Base-by-base conservation (phyloP, 2,113 vertebrate genomes). In the Tragelaphus buxtoni region DNA sequence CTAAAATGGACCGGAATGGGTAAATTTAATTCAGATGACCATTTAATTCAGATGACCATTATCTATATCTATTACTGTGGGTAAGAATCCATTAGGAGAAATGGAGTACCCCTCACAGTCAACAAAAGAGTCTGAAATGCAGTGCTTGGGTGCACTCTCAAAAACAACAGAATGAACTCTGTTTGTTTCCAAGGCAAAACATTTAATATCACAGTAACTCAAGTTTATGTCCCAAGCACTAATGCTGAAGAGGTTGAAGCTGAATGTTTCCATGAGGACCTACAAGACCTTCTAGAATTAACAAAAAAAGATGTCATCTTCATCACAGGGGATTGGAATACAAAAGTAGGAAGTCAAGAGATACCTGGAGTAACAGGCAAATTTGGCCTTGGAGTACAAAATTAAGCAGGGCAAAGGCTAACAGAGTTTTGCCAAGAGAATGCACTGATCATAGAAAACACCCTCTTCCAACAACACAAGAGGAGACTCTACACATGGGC, bases 401-500 rank as follows among this genome's bases (percentile, higher is more conserved):
- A 22, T 35, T n/a, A 69, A 35, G n/a, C 63, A 69, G n/a, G 63
- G 17, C 32, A 35, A 69, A 69, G 9, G n/a, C 9, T 35, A 35
- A 69, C 10, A 69, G 63, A 69, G n/a, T 69, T 69, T 35, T 10
- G 0, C 9, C n/a, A 69, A 11, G n/a, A 35, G 18, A 69, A 69
- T 0, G 1, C n/a, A 11, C n/a, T 35, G n/a, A 1, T 20, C 9
- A 69, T 11, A 69, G 18, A 4, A 22, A 69, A 69, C 1, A 69
- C 63, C 63, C 4, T 69, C 18, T 69, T 69, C 63, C n/a, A 69
- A 69, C n/a, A 69, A 69, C 63, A 69, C n/a, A 35, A 69, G 18
- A 22, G n/a, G 10, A 35, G 63, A 22, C 17, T 69, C 63, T 69
- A 69, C n/a, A 35, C 18, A 11, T 35, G 63, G 63, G 9, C 9